Evolutionary conservation across 2,888 invertebrate species (phyloP).

Genomic region (Entomobrya proxima): DNA sequence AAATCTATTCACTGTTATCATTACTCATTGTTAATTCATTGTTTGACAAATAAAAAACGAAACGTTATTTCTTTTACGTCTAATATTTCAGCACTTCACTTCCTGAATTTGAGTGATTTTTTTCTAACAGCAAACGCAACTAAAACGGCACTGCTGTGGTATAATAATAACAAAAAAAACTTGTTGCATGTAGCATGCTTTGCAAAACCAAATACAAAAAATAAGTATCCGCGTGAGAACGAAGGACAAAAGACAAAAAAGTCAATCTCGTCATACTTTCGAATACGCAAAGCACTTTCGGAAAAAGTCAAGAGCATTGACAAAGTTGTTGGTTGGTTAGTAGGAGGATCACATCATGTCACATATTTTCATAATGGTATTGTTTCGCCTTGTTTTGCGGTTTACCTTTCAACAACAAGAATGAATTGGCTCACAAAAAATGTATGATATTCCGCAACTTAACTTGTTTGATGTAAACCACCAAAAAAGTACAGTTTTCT

Average conservation of each 20-base stretch:
- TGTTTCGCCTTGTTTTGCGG: constrained; percentile 61
- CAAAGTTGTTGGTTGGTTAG: constrained; percentile 36
- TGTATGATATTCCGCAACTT: constrained; percentile 33
- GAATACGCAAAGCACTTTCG: constrained; percentile 2
- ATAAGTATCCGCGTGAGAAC: constrained; percentile 59
- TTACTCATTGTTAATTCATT: constrained; percentile 29
- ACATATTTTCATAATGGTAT: constrained; percentile 12
- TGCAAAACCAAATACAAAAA: not conserved
- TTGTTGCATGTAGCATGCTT: not conserved
- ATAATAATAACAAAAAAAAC: not conserved
- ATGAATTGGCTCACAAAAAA: constrained; percentile 48
- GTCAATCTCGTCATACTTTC: constrained; percentile 55
- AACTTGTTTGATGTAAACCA: constrained; percentile 32
- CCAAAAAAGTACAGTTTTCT: constrained; percentile 54
- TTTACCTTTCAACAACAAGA: constrained; percentile 52
- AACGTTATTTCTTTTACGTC: not conserved
- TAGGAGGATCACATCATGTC: constrained; percentile 9
- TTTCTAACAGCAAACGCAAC: not conserved
- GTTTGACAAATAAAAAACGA: constrained; percentile 33
- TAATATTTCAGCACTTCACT: constrained; percentile 54
- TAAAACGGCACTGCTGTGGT: not conserved
- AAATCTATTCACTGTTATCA: constrained; percentile 9
- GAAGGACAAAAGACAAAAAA: constrained; percentile 50
- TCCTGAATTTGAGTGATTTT: constrained; percentile 53
- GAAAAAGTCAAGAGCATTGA: not conserved